These are phyloP conservation scores for Cladopsammia gracilis DNA, from an alignment of 64 coral and sea anemone species.

Conservation along the genomic window DNA sequence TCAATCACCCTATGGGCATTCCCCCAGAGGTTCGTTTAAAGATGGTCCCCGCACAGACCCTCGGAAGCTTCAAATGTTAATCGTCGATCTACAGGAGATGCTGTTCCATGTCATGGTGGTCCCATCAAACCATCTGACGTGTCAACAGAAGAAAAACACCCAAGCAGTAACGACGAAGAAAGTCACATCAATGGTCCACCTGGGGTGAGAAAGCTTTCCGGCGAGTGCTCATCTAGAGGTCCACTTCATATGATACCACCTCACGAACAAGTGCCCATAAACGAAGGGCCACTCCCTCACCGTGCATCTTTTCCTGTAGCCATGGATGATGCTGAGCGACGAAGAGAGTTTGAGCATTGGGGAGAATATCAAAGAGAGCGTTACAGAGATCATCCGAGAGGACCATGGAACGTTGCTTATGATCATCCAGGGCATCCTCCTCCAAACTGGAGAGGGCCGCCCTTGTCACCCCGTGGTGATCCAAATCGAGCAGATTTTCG, in stretches of 20 bases:
- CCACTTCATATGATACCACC: background rate
- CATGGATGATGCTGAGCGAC: slow-evolving; percentile 4
- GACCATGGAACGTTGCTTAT: slow-evolving; percentile 19
- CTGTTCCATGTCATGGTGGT: background rate
- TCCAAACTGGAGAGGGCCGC: slow-evolving; percentile 22
- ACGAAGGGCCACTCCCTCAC: slow-evolving; percentile 1
- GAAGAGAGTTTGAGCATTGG: slow-evolving; percentile 43
- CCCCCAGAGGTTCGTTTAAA: slow-evolving; percentile 17
- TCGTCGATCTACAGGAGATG: background rate
- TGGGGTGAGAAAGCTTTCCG: background rate
- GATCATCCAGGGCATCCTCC: slow-evolving; percentile 36
- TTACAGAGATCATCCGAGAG: slow-evolving; percentile 26
- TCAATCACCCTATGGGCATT: slow-evolving; percentile 14
- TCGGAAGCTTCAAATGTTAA: background rate
- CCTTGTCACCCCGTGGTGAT: slow-evolving; percentile 31
- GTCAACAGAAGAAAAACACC: background rate
- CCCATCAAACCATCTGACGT: background rate
- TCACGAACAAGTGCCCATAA: slow-evolving; percentile 13
- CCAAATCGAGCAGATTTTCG: slow-evolving; percentile 62
- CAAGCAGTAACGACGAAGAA: background rate
- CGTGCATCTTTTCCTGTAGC: background rate
- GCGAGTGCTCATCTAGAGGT: background rate
- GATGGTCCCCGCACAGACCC: background rate
- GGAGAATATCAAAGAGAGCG: slow-evolving; percentile 42
- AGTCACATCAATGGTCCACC: slow-evolving; percentile 1